Evolutionary conservation across 2,797 vertebrate species (phyloP).

Genomic region (Falco rusticolus): DNA sequence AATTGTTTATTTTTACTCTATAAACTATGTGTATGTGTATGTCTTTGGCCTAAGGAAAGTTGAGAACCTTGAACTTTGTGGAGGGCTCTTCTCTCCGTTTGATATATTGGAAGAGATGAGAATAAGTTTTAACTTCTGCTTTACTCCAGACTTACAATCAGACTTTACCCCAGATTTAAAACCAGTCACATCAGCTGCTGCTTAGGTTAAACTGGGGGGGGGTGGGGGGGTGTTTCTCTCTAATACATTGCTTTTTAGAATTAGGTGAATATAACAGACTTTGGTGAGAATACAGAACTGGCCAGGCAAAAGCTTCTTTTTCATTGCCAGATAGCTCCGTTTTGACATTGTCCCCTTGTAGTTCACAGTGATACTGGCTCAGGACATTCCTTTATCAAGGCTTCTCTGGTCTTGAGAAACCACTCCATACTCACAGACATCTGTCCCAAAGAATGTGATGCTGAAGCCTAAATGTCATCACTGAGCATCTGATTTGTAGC

Average conservation of each 20-base stretch:
- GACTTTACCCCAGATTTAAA: not conserved
- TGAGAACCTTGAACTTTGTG: not conserved
- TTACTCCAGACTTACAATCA: not conserved
- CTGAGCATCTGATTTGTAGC: not conserved
- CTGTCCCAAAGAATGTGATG: not conserved
- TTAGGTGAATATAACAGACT: not conserved
- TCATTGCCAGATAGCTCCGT: not conserved
- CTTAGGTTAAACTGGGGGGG: not conserved
- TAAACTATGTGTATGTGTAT: not conserved
- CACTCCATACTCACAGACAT: not conserved
- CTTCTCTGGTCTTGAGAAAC: not conserved
- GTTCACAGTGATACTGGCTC: not conserved
- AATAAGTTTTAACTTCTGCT: not conserved
- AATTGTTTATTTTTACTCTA: not conserved
- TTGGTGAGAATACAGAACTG: not conserved
- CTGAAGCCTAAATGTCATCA: not conserved
- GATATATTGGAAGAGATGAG: not conserved
- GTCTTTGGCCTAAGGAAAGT: not conserved
- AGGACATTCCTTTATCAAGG: not conserved
- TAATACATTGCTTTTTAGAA: not conserved
- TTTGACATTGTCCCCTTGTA: not conserved
- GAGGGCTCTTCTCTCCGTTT: not conserved
- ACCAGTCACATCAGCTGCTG: not conserved
- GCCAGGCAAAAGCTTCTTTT: not conserved
- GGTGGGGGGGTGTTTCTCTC: not conserved